A percentile compares a stretch with the other conserved stretches of the same genome.
phyloP scores from a whole-genome alignment of 1,140 invertebrate genomes.

The Spodoptera litura region DNA sequence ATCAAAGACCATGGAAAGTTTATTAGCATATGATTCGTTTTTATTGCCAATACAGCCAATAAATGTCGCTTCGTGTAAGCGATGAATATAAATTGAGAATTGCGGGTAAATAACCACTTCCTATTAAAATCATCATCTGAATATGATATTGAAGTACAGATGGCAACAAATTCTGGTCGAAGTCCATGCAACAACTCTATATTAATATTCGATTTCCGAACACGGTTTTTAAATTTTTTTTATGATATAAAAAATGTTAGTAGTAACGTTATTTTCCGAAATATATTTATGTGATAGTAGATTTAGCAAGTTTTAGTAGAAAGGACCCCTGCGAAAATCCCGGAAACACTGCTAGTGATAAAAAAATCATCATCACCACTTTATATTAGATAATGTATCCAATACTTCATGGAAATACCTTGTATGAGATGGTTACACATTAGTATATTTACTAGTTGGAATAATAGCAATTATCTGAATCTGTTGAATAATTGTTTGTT shows the following conservation, averaged over 20 bases:
- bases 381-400: neutral
- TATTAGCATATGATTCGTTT: neutral
- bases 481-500: slow-evolving; percentile 12
- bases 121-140: neutral
- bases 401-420: neutral
- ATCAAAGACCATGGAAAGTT: neutral
- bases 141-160: too few relatives aligned
- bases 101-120: slow-evolving; percentile 4
- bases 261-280: too few relatives aligned
- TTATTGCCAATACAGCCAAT: slow-evolving; percentile 23
- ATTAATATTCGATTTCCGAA: too few relatives aligned
- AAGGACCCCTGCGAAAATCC: neutral
- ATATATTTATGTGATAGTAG: too few relatives aligned
- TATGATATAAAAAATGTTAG: too few relatives aligned
- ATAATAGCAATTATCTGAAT: slow-evolving; percentile 1
- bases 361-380: too few relatives aligned
- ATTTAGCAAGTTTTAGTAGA: too few relatives aligned
- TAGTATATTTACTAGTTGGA: neutral
- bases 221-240: too few relatives aligned
- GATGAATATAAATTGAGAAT: neutral
- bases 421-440: too few relatives aligned
- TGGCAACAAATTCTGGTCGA: too few relatives aligned
- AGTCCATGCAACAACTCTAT: too few relatives aligned
- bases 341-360: neutral
- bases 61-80: slow-evolving; percentile 6